These are phyloP conservation scores for Holothuria leucospilota DNA, from an alignment of 53 echinoderm and acorn worm genomes.

Conservation along the genomic window DNA sequence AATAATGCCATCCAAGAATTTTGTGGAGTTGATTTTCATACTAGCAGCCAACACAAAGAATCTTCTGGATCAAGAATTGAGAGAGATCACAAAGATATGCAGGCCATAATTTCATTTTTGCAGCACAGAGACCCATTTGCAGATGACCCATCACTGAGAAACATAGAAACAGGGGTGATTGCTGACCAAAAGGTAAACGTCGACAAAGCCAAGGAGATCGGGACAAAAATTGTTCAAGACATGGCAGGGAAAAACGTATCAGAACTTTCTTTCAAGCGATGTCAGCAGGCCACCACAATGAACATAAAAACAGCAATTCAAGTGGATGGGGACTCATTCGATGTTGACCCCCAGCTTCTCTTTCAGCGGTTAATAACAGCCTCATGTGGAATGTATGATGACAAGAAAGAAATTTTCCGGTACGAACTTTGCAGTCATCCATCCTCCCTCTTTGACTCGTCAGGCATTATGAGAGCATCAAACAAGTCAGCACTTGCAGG, in stretches of 20 bases:
- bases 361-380: conserved; percentile 38
- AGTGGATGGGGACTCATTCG: background rate
- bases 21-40: conserved; percentile 10
- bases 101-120: conserved; percentile 21
- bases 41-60: conserved; percentile 47
- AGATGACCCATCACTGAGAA: conserved; percentile 34
- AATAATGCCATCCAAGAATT: conserved; percentile 41
- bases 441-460: conserved; percentile 45
- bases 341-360: conserved; percentile 53
- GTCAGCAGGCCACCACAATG: conserved; percentile 18
- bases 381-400: background rate
- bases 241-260: conserved; percentile 38
- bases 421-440: conserved; percentile 43
- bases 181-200: conserved; percentile 37
- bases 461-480: background rate
- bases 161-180: conserved; percentile 43
- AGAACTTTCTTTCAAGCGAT: conserved; percentile 7
- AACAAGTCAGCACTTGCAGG: conserved; percentile 37
- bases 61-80: conserved; percentile 15
- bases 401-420: conserved; percentile 4
- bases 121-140: conserved; percentile 49
- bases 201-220: conserved; percentile 11
- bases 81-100: conserved; percentile 26
- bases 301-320: conserved; percentile 19
- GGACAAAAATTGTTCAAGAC: conserved; percentile 4